Base-by-base conservation (phyloP, 2,797 vertebrate genomes). In the Alosa sapidissima region DNA sequence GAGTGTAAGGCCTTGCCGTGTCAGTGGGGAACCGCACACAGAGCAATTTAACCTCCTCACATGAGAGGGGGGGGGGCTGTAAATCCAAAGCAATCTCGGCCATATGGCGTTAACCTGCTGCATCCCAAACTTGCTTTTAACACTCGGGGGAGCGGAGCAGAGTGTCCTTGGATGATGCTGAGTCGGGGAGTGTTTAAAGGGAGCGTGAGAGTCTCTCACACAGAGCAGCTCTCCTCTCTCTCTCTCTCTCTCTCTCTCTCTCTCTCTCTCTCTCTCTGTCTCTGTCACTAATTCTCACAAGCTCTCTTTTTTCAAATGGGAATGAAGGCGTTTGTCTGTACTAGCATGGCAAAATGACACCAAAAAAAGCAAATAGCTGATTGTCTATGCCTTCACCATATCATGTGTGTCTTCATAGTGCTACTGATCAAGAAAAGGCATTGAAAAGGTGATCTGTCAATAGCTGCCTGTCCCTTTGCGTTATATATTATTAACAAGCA, bases 401-500 rank as follows among this genome's bases (percentile, higher is more conserved):
- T 81, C 60, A 28, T 13, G 41, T 2, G 45, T 4, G 41, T 21
- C 5, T 78, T 0, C 21, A 6, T 47, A 84, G 55, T 11, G 49
- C 48, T 49, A 21, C 55, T 84, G 68, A 81, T 84, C 81, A 87
- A 84, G 82, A 19, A 83, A 68, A 83, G 75, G 81, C 48, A 68
- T 68, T 9, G 47, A 36, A 82, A 45, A 89, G 85, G 88, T 83
- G 85, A 85, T 55, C 45, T 41, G 83, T 85, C 88, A 88, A 89
- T 91, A 91, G 89, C 87, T 87, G 52, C 84, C 88, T 88, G 41
- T 86, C 87, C 90, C 83, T 78, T 19, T 81, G 75, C 81, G 89
- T 88, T 90, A 93, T 94, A 88, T 91, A 93, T 93, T 93, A 93
- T 93, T 92, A 89, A 93, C 90, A 86, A 84, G 85, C 90, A 90